A percentile compares a stretch with the other conserved stretches of the same genome.
These are phyloP conservation scores for Troides aeacus DNA, from an alignment of 2,888 invertebrate species.

Conservation along the genomic window DNA sequence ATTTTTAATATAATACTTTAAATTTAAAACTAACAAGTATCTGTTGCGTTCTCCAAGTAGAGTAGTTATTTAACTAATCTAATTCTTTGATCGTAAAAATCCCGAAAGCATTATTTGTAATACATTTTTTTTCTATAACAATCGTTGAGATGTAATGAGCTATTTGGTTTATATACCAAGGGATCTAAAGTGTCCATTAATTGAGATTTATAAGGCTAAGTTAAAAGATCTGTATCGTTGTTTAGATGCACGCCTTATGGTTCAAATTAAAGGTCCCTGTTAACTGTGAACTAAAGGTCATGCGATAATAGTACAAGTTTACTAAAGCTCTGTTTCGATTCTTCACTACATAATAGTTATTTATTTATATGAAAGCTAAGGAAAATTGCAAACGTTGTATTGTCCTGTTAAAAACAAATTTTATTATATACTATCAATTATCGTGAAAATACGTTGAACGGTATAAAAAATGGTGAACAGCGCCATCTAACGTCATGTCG, in stretches of 20 bases:
- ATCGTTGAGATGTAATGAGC: background rate
- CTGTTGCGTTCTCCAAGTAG: no score
- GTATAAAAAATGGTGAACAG: no score
- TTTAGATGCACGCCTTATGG: slow-evolving; percentile 10
- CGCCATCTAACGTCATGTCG: no score
- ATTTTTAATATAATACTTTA: no score
- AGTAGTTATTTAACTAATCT: no score
- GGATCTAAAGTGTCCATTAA: slow-evolving; percentile 2
- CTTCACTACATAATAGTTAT: background rate
- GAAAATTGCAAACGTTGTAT: background rate
- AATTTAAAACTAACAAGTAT: no score
- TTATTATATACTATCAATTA: background rate
- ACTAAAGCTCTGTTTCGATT: slow-evolving; percentile 6
- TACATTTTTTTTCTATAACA: background rate
- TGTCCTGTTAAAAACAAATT: background rate
- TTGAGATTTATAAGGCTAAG: slow-evolving; percentile 23
- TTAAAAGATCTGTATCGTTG: slow-evolving; percentile 16
- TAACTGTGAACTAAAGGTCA: slow-evolving; percentile 15
- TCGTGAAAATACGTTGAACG: background rate
- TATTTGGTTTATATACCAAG: background rate
- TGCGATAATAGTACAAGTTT: background rate
- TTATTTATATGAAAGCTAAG: background rate
- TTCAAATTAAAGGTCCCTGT: slow-evolving; percentile 13
- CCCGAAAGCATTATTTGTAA: no score
- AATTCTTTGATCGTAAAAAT: no score